Base-by-base conservation (phyloP, 2,113 vertebrate species). In the Corythornis vintsioides region DNA sequence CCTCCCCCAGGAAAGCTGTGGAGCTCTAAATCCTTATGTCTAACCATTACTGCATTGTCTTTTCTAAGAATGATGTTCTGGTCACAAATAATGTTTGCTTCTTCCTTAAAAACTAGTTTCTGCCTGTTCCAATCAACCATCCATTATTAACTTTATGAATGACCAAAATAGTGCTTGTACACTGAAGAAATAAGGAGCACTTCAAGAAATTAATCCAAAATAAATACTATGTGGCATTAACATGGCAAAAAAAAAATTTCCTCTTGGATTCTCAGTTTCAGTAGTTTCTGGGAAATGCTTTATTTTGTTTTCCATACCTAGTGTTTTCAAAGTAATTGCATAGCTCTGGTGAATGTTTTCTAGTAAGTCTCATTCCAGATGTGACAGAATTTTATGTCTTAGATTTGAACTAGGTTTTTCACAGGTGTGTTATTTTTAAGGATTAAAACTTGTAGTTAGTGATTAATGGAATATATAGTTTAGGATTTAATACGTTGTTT, bases 161-260 rank as follows among this genome's bases (percentile, higher is more conserved):
- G 50, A 77, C 38, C 47, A 29, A 61, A 76, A 43, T 5, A 67
- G 11, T 2, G 0, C 22, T 75, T 47, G 1, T 71, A 67, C 9
- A 12, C 26, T 61, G 33, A 56, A 67, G 33, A 69, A 76, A 61
- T 84, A 84, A 35, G 19, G 67, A 75, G 24, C 25, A 61, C 85
- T 70, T 57, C 80, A 88, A 83, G 24, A 50, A 60, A 10, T 64
- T 14, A 65, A 75, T 79, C 13, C 11, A 47, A 74, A 71, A 52
- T 26, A 61, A 80, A 61, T 74, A 9, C 42, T 57, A 0, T 56
- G 13, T 69, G 22, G 7, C 0, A 0, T 65, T 90, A 59, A 33
- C 10, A 9, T 60, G 43, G 35, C 11, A 71, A 21, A 89, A 89
- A 71, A 71, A 31, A 17, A 0, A 63, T 92, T 71, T 75, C 6